A percentile compares a stretch with the other conserved stretches of the same genome.
phyloP scores from a whole-genome alignment of 2,888 invertebrate genomes.

The Eutolmus rufibarbis region DNA sequence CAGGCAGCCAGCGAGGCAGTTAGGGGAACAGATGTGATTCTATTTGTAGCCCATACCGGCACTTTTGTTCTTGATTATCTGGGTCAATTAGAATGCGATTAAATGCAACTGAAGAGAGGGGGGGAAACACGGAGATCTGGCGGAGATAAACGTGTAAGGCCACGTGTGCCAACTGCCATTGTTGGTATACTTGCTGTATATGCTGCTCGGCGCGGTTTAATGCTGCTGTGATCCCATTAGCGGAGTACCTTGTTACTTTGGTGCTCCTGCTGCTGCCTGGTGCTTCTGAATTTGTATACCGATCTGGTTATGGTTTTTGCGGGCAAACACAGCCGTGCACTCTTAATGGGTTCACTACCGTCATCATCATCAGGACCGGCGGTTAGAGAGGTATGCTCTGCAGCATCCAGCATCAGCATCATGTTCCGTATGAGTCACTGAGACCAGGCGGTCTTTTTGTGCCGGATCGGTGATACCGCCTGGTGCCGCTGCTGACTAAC shows the following conservation, averaged over 20 bases:
- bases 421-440: background rate
- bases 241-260: background rate
- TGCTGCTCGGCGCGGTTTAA: background rate
- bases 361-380: background rate
- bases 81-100: slow-evolving; percentile 47
- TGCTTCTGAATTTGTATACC: background rate
- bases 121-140: slow-evolving; percentile 14
- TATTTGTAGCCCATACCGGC: slow-evolving; percentile 16
- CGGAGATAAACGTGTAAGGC: slow-evolving; percentile 14
- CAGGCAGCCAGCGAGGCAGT: background rate
- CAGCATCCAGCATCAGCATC: background rate
- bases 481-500: background rate
- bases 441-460: background rate
- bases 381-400: background rate
- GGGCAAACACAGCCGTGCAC: background rate
- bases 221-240: background rate
- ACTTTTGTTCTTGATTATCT: slow-evolving; percentile 35
- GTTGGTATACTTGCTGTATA: background rate
- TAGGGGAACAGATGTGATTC: slow-evolving; percentile 16
- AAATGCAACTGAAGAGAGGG: slow-evolving; percentile 1
- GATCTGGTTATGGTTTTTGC: background rate
- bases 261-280: background rate
- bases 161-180: slow-evolving; percentile 20
- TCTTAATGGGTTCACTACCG: background rate
- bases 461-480: background rate